Base-by-base conservation (phyloP, 2,888 invertebrate species). In the Callyntrura sp. region DNA sequence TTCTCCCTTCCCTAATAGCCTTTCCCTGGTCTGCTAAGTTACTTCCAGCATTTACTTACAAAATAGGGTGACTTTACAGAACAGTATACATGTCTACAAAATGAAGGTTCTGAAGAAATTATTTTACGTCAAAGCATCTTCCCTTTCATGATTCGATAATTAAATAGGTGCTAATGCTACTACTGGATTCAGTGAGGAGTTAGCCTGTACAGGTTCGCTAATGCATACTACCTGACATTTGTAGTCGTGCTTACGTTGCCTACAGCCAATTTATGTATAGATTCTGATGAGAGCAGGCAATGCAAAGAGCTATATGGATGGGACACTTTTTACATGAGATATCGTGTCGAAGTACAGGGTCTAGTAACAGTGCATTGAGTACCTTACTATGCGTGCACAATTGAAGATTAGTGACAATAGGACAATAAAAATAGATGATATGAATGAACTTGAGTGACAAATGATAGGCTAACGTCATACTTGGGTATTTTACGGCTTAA, bases 401-500 rank as follows among this genome's bases (percentile, higher is more conserved):
- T 35, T 11, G 12, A 62, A 62, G 62, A 68, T 35, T 43, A 68
- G 14, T 68, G 68, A 35, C 43, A 68, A 68, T n/a, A 68, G 68
- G 5, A 68, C 35, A 62, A 62, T 8, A 65, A 28, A 35, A 68
- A 43, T 60, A 23, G 9, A n/a, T 68, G 8, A 35, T 68, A 35
- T 68, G 35, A 68, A 62, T 62, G 62, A 35, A 68, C 14, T n/a
- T 68, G 68, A 35, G 68, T 68, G 68, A 14, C 68, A 68, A 43
- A 1, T n/a, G 35, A 68, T 43, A 35, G 65, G 68, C 12, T 62
- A 62, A 23, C 25, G 62, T 60, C 14, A 62, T 25, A 62, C 12
- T 25, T 35, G 25, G 23, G 20, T 60, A 28, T 62, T 12, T 60
- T 60, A 57, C 20, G 20, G 4, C 23, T 60, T 17, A 65, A 14